Evolutionary conservation across 2,888 invertebrate species (phyloP), one percentile per base, ranked within the genome.

Genomic region (Drosophila flavopinicola): DNA sequence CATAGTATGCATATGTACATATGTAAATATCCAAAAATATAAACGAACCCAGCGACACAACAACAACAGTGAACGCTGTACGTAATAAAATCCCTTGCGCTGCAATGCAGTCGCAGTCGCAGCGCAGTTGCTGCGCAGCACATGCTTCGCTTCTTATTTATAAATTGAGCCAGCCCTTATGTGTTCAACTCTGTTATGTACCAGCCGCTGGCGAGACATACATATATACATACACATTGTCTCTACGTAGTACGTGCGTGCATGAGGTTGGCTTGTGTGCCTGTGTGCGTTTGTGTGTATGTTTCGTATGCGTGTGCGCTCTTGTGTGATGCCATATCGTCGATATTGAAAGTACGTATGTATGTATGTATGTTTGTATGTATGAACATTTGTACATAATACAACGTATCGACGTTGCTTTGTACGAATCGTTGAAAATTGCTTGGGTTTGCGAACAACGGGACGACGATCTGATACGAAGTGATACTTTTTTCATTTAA

Each of bases 111-210:
- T 71, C 61, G 35, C 54, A 20, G 39, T 35, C 42, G 56, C 52
- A 25, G 75, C 61, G 59, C 67, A 52, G 76, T 65, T 54, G 61
- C 75, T 71, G 85, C 83, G 83, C 80, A 74, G 86, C 85, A 77
- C 80, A 82, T 82, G 85, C 78, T 87, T 70, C 65, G 75, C 65
- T 75, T 78, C 76, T 82, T 87, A 82, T 87, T 79, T 83, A 78
- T 82, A 78, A 78, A 87, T 83, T 87, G 73, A 85, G 83, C 85
- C 82, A 87, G 87, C 85, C 85, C 87, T 80, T 85, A 82, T 85
- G 78, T 85, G 73, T 63, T 80, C 66, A 78, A 85, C 85, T 75
- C 72, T 63, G 83, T 68, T 85, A 83, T 87, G 15, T 83, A 67
- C 78, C 68, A 72, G 59, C 53, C 67, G 48, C 41, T 65, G 68